phyloP scores from a whole-genome alignment of 2,888 invertebrate species.

The Orgyia antiqua region DNA sequence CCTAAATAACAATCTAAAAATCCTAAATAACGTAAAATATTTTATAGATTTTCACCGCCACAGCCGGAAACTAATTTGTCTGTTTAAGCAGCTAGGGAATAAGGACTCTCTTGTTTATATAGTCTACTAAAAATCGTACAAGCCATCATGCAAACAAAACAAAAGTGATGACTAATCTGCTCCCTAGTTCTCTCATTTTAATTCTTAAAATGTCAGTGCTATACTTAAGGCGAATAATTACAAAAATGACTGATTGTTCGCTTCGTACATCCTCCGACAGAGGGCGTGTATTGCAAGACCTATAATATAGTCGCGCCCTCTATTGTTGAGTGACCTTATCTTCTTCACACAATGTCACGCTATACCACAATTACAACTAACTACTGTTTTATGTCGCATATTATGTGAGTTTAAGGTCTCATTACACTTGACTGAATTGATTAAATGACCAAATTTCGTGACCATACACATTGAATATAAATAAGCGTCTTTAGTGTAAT shows the following conservation, averaged over 20 bases:
- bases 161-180: no score
- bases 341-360: conserved; percentile 29
- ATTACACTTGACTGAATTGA: conserved; percentile 13
- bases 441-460: conserved; percentile 15
- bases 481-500: conserved; percentile 4
- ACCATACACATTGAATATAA: conserved; percentile 21
- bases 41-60: no score
- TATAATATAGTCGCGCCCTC: conserved; percentile 43
- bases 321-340: conserved; percentile 51
- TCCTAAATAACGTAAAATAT: no score
- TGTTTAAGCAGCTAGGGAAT: no score
- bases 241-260: conserved; percentile 48
- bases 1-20: no score
- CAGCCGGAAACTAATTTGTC: no score
- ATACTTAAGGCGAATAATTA: conserved; percentile 34
- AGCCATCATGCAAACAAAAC: no score
- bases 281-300: conserved; percentile 46
- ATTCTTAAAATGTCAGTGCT: not conserved
- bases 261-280: conserved; percentile 35
- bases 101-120: no score
- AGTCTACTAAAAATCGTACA: no score
- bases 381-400: conserved; percentile 1
- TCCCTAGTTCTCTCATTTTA: conserved; percentile 1
- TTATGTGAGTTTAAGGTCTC: conserved; percentile 6
- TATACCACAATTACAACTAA: conserved; percentile 25